These are phyloP conservation scores for Felis chaus DNA, from an alignment of 2,113 vertebrate genomes.

Conservation along the genomic window DNA sequence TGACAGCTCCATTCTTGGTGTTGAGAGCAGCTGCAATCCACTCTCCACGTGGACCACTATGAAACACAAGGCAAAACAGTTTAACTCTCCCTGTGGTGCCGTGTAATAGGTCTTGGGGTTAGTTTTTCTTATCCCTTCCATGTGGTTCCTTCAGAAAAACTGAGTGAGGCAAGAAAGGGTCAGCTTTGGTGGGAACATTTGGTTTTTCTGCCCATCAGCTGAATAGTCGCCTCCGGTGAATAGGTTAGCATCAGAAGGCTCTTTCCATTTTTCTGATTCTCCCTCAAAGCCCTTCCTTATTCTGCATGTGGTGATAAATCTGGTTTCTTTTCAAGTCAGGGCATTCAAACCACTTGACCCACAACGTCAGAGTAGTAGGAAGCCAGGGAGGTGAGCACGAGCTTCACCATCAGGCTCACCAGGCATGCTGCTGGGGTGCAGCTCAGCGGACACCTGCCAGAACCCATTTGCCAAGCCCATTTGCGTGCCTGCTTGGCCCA, in stretches of 20 bases:
- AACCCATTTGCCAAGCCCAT: background rate
- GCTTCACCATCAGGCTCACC: background rate
- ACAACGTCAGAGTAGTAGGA: background rate
- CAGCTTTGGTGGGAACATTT: background rate
- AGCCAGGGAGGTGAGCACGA: background rate
- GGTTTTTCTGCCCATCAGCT: background rate
- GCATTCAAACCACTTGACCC: background rate
- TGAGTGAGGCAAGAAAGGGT: background rate
- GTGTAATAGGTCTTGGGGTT: background rate
- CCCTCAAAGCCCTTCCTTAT: background rate
- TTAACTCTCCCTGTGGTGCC: accelerated
- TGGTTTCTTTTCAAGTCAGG: background rate
- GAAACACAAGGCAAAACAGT: background rate
- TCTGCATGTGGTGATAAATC: background rate
- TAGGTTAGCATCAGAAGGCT: background rate
- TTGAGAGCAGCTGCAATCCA: background rate
- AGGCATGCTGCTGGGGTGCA: background rate
- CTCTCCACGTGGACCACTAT: background rate
- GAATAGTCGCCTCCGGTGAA: background rate
- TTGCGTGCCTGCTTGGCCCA: background rate
- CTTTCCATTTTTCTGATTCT: background rate
- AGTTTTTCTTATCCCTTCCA: background rate
- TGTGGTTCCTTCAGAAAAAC: background rate
- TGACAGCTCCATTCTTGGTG: background rate
- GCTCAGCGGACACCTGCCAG: background rate